Evolutionary conservation across 2,113 vertebrate species (phyloP).

Genomic region (Polyodon spathula): DNA sequence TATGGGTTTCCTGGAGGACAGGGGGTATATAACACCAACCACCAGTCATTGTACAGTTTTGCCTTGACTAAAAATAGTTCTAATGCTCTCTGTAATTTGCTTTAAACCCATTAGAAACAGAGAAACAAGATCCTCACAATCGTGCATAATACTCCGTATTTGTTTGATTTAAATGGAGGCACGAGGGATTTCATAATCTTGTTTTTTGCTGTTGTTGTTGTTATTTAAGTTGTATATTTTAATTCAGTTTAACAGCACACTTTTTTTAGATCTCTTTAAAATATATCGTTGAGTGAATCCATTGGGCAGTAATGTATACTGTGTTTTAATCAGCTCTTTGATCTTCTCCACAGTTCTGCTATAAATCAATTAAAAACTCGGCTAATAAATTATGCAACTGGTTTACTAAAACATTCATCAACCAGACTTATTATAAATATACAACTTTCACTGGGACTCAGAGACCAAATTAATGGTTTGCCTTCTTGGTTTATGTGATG

Average conservation of each 20-base stretch:
- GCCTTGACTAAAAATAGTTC: too few relatives aligned
- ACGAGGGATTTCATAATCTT: too few relatives aligned
- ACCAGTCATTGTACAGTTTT: background rate
- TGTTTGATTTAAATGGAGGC: too few relatives aligned
- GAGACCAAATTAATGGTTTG: constrained; percentile 53
- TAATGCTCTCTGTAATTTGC: too few relatives aligned
- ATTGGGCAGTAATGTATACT: constrained; percentile 53
- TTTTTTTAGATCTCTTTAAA: constrained; percentile 52
- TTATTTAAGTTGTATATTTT: constrained; percentile 15
- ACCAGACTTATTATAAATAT: constrained; percentile 62
- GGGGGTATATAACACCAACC: constrained; percentile 14
- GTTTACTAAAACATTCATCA: constrained; percentile 73
- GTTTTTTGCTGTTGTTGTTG: too few relatives aligned
- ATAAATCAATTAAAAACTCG: constrained; percentile 68
- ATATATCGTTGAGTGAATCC: constrained; percentile 32
- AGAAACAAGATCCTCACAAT: too few relatives aligned
- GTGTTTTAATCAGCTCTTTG: constrained; percentile 62
- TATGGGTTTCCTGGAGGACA: constrained; percentile 22
- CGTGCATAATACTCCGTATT: too few relatives aligned
- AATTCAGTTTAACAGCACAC: constrained; percentile 42
- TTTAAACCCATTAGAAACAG: too few relatives aligned
- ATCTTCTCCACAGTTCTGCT: constrained; percentile 56
- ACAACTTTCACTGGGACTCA: constrained; percentile 54
- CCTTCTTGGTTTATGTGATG: constrained; percentile 39
- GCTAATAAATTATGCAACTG: constrained; percentile 64